These are phyloP conservation scores for Phylloscopus trochilus DNA, from an alignment of 2,113 vertebrate species.

Conservation along the genomic window DNA sequence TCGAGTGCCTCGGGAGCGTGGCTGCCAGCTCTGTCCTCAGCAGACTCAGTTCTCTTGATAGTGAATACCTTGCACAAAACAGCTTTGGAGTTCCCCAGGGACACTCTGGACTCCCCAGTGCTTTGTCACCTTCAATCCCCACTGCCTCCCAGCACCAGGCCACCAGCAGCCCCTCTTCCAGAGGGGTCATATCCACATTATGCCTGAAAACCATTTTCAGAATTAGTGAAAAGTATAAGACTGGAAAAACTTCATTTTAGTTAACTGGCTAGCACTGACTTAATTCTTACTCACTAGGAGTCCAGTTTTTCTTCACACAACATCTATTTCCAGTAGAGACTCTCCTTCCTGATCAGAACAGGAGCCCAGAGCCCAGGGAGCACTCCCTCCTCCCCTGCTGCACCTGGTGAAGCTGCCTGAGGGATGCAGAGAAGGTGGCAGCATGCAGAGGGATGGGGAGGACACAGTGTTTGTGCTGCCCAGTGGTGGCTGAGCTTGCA, in stretches of 20 bases:
- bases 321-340: background rate
- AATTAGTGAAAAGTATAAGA: constrained; percentile 17
- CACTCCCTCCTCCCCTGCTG: background rate
- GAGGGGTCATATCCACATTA: background rate
- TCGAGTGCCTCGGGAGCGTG: background rate
- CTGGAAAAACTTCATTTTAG: constrained; percentile 26
- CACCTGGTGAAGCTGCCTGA: background rate
- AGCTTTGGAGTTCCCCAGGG: background rate
- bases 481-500: background rate
- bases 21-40: background rate
- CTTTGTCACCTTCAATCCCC: background rate
- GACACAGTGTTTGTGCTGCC: rapidly evolving
- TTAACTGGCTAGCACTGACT: background rate
- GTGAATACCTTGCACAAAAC: background rate
- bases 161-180: background rate
- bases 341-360: background rate
- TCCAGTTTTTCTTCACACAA: background rate
- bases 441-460: rapidly evolving
- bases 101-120: background rate
- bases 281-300: constrained; percentile 5
- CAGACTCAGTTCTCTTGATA: background rate
- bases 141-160: background rate
- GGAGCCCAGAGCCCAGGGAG: background rate
- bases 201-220: background rate
- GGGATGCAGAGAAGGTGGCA: background rate